phyloP scores from a whole-genome alignment of 2,113 vertebrate genomes.

The Prunella himalayana region DNA sequence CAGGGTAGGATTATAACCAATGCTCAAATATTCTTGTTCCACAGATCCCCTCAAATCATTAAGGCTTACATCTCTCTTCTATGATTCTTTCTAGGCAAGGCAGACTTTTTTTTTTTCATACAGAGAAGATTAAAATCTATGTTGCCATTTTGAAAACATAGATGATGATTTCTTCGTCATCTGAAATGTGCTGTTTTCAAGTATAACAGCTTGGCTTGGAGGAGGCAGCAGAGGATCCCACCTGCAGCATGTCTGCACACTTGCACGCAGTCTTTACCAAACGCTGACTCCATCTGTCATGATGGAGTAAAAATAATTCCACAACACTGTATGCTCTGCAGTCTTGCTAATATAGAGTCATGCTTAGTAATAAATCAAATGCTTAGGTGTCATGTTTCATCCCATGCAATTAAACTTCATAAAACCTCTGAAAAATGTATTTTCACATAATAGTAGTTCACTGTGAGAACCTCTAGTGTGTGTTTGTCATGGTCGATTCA shows the following conservation, averaged over 20 bases:
- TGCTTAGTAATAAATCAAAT: slow-evolving; percentile 60
- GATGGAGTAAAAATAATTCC: slow-evolving; percentile 55
- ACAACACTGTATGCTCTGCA: not conserved
- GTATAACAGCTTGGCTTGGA: slow-evolving; percentile 48
- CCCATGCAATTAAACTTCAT: slow-evolving; percentile 46
- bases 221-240: slow-evolving; percentile 37
- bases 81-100: not conserved
- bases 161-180: slow-evolving; percentile 28
- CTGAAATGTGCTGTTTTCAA: slow-evolving; percentile 6
- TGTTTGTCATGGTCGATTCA: not conserved
- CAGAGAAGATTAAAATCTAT: not conserved
- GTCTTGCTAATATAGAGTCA: slow-evolving; percentile 13
- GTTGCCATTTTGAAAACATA: not conserved
- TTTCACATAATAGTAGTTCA: not conserved
- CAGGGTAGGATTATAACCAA: not conserved
- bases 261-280: not conserved
- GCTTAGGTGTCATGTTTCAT: slow-evolving; percentile 39
- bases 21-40: not conserved
- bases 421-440: slow-evolving; percentile 20
- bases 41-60: not conserved
- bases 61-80: not conserved
- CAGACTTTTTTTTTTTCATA: not conserved
- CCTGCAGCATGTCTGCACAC: slow-evolving; percentile 42
- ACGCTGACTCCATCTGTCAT: slow-evolving; percentile 50
- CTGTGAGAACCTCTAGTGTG: not conserved